phyloP scores from a whole-genome alignment of 2,797 vertebrate species.

The Brotula barbata region DNA sequence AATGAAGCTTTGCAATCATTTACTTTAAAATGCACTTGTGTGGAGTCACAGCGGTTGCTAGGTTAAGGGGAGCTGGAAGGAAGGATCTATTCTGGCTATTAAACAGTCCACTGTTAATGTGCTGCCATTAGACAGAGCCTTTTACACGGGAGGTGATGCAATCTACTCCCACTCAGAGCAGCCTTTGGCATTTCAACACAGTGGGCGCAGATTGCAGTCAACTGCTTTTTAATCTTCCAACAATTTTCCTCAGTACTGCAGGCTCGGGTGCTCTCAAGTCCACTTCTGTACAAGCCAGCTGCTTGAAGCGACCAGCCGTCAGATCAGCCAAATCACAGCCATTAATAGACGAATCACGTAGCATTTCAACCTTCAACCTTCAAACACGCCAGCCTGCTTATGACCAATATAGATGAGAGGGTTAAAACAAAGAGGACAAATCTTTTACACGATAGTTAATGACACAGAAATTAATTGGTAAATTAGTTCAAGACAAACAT shows the following conservation, averaged over 20 bases:
- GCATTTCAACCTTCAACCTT: no score
- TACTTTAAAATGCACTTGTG: conserved; percentile 20
- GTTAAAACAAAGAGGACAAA: no score
- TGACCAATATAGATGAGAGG: no score
- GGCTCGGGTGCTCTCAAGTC: conserved; percentile 9
- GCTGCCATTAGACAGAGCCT: conserved; percentile 51
- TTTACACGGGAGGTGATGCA: conserved; percentile 50
- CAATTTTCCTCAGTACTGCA: conserved; percentile 54
- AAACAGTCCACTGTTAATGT: conserved; percentile 47
- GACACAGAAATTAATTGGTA: no score
- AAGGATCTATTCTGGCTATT: conserved; percentile 50
- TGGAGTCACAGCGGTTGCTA: conserved; percentile 24
- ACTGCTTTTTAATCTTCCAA: conserved; percentile 64
- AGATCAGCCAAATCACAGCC: conserved; percentile 13
- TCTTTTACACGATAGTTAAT: no score
- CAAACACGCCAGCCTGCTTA: no score
- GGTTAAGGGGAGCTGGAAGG: conserved; percentile 36
- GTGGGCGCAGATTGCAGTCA: conserved; percentile 57
- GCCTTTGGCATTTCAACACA: conserved; percentile 58
- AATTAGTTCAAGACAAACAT: no score
- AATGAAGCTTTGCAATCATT: conserved; percentile 23
- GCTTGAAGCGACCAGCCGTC: neutral
- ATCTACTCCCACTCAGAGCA: conserved; percentile 49
- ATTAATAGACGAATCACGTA: neutral
- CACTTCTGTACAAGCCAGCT: conserved; percentile 13